phyloP scores from a whole-genome alignment of 2,797 vertebrate genomes.

The Cynodonichthys magdalenae region DNA sequence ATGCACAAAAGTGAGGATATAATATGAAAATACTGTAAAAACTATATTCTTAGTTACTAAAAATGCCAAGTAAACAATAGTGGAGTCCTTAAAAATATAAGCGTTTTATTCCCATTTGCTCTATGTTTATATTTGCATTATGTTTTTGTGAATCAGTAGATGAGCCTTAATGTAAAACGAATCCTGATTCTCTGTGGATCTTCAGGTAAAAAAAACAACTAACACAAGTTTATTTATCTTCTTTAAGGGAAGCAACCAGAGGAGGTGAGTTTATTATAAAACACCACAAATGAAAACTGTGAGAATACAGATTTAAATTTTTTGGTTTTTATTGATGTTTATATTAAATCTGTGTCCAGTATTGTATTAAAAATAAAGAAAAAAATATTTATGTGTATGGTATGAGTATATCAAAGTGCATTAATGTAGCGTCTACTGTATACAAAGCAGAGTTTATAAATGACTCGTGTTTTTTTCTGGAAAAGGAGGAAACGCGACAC shows the following conservation, averaged over 20 bases:
- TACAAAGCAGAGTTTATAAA: background rate
- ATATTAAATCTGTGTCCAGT: no score
- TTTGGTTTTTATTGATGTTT: background rate
- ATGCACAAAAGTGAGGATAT: conserved; percentile 27
- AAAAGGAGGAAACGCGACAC: background rate
- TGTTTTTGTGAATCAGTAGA: no score
- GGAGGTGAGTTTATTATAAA: conserved; percentile 47
- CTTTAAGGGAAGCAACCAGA: conserved; percentile 51
- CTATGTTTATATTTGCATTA: no score
- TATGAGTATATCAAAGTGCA: background rate
- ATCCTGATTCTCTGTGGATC: background rate
- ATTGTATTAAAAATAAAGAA: no score
- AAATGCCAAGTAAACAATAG: no score
- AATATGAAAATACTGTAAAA: no score
- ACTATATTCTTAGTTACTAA: no score
- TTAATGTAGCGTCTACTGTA: background rate
- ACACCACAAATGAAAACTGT: background rate
- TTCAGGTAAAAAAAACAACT: background rate
- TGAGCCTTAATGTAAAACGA: background rate
- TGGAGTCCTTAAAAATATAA: no score
- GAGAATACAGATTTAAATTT: background rate
- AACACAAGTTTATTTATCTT: conserved; percentile 25
- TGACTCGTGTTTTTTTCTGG: conserved; percentile 5
- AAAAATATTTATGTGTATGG: background rate
- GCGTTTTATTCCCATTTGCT: no score